These are phyloP conservation scores for Camptogramma bilineatum DNA, from an alignment of 2,888 invertebrate genomes.

Conservation along the genomic window DNA sequence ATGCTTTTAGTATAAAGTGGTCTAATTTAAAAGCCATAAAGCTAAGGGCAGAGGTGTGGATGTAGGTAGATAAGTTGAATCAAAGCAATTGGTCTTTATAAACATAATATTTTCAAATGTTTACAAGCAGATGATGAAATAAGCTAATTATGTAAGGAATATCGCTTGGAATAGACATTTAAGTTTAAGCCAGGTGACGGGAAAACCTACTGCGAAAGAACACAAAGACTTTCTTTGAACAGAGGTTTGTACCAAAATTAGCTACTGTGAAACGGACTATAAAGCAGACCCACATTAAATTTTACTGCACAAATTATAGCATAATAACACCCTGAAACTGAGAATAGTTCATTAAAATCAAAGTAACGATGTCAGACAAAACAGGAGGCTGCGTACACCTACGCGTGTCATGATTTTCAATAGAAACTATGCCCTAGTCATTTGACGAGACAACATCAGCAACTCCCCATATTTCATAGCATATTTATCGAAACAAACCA, in stretches of 20 bases:
- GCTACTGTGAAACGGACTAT: conserved; percentile 65
- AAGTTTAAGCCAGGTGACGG: neutral
- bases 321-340: conserved; percentile 52
- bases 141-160: neutral
- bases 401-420: conserved; percentile 21
- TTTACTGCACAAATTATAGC: conserved; percentile 63
- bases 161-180: neutral
- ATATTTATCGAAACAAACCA: conserved; percentile 1
- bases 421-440: conserved; percentile 4
- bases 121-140: conserved; percentile 6
- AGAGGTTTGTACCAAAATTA: conserved; percentile 52
- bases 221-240: conserved; percentile 14
- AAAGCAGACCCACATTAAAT: conserved; percentile 58
- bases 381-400: conserved; percentile 45
- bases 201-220: conserved; percentile 4
- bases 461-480: neutral
- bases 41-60: conserved; percentile 30
- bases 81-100: conserved; percentile 9
- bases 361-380: conserved; percentile 55
- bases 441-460: neutral
- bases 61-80: conserved; percentile 28
- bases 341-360: conserved; percentile 59
- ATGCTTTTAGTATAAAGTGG: conserved; percentile 32
- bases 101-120: neutral
- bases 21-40: conserved; percentile 26